Conservation (phyloP, 1,140 invertebrate genomes). For the Pristionchus pacificus region DNA sequence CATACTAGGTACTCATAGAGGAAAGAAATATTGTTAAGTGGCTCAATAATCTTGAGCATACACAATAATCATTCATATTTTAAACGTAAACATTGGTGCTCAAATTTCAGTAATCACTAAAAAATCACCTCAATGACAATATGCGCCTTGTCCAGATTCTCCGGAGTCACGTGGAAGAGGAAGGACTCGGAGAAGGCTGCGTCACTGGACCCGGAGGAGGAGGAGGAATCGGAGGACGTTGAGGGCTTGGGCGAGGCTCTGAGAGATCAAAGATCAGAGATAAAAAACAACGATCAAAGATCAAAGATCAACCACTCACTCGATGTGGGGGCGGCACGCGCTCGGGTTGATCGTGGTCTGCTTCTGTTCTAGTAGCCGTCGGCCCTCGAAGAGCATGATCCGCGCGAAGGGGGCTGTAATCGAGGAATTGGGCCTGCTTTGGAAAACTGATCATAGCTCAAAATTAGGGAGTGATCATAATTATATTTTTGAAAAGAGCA, state of each 20-base stretch:
- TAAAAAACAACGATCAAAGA: neutral
- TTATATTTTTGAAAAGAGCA: too few species aligned
- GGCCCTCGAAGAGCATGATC: conserved; percentile 39
- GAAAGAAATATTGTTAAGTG: too few species aligned
- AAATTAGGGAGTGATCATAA: too few species aligned
- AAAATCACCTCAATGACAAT: conserved; percentile 37
- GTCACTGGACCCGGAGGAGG: conserved; percentile 25
- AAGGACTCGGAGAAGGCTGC: conserved; percentile 39
- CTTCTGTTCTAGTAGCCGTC: conserved; percentile 37
- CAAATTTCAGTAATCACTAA: too few species aligned
- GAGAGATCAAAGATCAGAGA: neutral
- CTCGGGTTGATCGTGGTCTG: conserved; percentile 37
- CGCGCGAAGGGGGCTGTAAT: conserved; percentile 40
- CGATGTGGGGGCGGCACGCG: conserved; percentile 20
- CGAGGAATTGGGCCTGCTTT: too few species aligned
- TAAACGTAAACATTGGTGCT: too few species aligned
- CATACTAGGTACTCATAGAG: too few species aligned
- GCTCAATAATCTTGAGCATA: too few species aligned
- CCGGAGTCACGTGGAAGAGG: conserved; percentile 36
- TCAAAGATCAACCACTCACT: conserved; percentile 10
- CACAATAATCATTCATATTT: too few species aligned
- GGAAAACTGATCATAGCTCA: too few species aligned
- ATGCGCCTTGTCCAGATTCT: conserved; percentile 32
- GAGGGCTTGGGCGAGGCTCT: conserved; percentile 30
- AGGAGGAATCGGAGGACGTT: conserved; percentile 32